A percentile compares a stretch with the other conserved stretches of the same genome.
Evolutionary conservation across 2,113 vertebrate genomes (phyloP).

Genomic region (Cettia cetti): DNA sequence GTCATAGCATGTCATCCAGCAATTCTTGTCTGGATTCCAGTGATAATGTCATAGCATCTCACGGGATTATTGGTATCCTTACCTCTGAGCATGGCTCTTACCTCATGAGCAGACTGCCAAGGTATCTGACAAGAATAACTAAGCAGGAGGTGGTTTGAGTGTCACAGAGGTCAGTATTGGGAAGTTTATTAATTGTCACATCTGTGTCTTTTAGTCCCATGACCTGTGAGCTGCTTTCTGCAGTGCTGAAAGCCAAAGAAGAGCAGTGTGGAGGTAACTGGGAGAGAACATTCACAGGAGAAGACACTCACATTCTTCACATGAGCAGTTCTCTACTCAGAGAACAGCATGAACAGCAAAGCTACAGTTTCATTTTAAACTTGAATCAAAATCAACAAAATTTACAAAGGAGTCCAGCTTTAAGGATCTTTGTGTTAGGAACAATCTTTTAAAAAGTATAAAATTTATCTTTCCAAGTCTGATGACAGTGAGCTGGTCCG

Average conservation of each 20-base stretch:
- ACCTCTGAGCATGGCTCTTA: not conserved
- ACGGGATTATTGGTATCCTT: fast-evolving
- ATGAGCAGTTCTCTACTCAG: not conserved
- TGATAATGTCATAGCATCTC: not conserved
- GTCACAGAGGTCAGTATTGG: not conserved
- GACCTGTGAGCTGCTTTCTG: not conserved
- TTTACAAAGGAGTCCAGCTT: not conserved
- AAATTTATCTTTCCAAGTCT: not conserved
- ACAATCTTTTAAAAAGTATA: not conserved
- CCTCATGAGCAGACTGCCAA: not conserved
- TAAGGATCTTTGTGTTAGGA: not conserved
- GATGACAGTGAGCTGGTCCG: not conserved
- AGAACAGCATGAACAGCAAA: not conserved
- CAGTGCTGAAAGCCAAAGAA: not conserved
- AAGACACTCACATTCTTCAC: not conserved
- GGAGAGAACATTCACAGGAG: not conserved
- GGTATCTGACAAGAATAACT: not conserved
- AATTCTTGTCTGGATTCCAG: not conserved
- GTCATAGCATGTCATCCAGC: not conserved
- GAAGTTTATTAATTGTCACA: not conserved
- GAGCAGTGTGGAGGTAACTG: fast-evolving
- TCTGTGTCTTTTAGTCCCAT: not conserved
- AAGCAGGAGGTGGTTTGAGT: not conserved
- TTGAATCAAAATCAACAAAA: not conserved
- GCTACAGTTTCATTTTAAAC: not conserved